Conservation (phyloP, 2,888 invertebrate species). For the Pyrocoelia pectoralis region DNA sequence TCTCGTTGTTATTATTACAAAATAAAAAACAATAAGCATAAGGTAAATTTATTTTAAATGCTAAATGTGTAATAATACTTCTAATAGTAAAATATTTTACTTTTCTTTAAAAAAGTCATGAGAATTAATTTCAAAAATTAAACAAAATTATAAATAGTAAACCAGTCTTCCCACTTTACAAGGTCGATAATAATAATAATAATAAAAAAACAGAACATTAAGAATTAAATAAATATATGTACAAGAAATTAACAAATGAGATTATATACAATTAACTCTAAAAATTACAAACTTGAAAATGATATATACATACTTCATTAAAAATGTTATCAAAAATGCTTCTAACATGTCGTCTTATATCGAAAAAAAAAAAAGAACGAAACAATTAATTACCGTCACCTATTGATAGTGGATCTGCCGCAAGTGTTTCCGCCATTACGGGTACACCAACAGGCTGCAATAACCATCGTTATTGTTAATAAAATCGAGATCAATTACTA, state of each 20-base stretch:
- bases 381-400: slow-evolving; percentile 28
- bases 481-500: background rate
- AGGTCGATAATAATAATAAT: background rate
- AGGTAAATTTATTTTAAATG: background rate
- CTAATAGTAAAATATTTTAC: background rate
- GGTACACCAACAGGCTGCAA: slow-evolving; percentile 32
- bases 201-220: background rate
- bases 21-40: too few species aligned
- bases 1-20: too few species aligned
- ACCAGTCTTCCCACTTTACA: background rate
- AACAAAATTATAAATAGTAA: background rate
- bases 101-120: background rate
- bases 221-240: slow-evolving; percentile 8
- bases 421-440: slow-evolving; percentile 24
- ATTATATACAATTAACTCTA: slow-evolving; percentile 25
- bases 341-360: background rate
- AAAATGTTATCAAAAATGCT: slow-evolving; percentile 13
- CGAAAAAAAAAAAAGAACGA: slow-evolving; percentile 5
- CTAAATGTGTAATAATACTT: background rate
- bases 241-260: slow-evolving; percentile 14
- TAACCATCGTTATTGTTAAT: slow-evolving; percentile 2
- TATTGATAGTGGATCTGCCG: slow-evolving; percentile 28
- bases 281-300: slow-evolving; percentile 19
- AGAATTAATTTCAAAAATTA: background rate
- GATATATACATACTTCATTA: background rate